Conservation (phyloP, 2,797 vertebrate genomes). For the Margarornis squamiger region DNA sequence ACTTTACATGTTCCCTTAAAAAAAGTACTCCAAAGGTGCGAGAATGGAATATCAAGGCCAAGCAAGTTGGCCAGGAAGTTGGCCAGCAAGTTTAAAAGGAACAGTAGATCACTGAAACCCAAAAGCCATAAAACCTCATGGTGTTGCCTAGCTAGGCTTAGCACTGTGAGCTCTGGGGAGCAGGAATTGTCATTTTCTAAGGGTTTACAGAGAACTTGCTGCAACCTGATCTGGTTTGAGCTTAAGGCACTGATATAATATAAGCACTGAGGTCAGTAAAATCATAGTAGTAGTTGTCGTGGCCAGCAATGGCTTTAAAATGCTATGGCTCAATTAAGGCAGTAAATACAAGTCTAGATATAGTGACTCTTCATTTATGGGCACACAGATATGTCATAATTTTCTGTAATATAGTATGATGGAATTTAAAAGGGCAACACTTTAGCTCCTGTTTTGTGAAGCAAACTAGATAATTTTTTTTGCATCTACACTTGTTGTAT, state of each 20-base stretch:
- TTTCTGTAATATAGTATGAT: not conserved
- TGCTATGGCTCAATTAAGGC: not conserved
- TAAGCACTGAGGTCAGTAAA: not conserved
- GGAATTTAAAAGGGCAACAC: not conserved
- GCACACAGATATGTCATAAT: not conserved
- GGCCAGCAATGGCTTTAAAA: not conserved
- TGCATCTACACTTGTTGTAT: not conserved
- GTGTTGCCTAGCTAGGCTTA: not conserved
- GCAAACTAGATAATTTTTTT: not conserved
- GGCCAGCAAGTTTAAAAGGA: not conserved
- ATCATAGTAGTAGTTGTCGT: not conserved
- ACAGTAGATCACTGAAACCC: not conserved
- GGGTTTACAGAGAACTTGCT: not conserved
- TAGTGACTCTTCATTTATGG: not conserved
- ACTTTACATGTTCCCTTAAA: not conserved
- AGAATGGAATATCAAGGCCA: not conserved
- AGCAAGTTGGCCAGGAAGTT: not conserved
- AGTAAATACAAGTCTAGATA: not conserved
- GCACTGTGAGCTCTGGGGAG: not conserved
- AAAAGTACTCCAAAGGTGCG: not conserved
- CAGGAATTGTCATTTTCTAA: not conserved
- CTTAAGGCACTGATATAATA: not conserved
- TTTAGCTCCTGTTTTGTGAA: not conserved
- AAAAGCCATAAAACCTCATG: not conserved
- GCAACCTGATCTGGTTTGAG: not conserved